Conservation (phyloP, 1,140 invertebrate genomes). For the Babylonia areolata region DNA sequence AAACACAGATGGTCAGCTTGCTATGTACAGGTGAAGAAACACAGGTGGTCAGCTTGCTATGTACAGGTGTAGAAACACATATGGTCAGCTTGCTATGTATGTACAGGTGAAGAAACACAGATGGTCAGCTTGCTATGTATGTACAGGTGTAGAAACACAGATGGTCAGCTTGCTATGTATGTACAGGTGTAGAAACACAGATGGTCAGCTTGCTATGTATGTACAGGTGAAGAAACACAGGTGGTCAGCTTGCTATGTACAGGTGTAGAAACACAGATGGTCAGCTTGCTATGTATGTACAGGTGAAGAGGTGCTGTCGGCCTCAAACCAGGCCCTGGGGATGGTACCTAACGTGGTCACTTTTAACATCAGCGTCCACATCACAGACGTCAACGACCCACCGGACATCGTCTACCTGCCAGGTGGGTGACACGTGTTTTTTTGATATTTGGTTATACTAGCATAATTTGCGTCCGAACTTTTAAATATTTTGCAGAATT, state of each 20-base stretch:
- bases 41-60: too few relatives aligned
- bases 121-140: not conserved
- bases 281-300: not conserved
- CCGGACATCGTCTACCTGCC: slow-evolving; percentile 27
- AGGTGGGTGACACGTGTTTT: not conserved
- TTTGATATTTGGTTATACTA: too few relatives aligned
- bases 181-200: not conserved
- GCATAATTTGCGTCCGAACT: too few relatives aligned
- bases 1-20: too few relatives aligned
- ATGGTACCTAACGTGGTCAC: slow-evolving; percentile 15
- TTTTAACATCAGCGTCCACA: slow-evolving; percentile 23
- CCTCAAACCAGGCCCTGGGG: not conserved
- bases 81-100: too few relatives aligned
- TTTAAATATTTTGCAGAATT: too few relatives aligned
- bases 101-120: too few relatives aligned
- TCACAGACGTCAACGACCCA: slow-evolving; percentile 11
- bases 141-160: not conserved
- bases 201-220: not conserved
- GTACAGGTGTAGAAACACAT: too few relatives aligned
- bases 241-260: too few relatives aligned
- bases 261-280: too few relatives aligned
- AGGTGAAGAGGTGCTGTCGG: not conserved
- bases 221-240: too few relatives aligned
- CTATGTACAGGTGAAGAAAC: too few relatives aligned
- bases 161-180: not conserved